phyloP scores from a whole-genome alignment of 2,888 invertebrate species.

The Athrips mouffetella region DNA sequence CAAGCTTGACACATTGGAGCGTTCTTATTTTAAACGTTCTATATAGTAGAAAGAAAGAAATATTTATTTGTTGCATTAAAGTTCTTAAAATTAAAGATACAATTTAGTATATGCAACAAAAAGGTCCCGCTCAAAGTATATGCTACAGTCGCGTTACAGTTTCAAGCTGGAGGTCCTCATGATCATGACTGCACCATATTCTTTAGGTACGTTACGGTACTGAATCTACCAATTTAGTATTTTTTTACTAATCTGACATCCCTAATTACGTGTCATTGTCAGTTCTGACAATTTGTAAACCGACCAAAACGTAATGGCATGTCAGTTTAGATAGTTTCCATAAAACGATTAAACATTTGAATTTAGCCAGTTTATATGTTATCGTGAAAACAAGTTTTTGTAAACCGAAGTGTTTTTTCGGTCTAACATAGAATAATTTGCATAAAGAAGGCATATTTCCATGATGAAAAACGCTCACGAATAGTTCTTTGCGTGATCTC shows the following conservation, averaged over 20 bases:
- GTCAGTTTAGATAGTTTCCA: background rate
- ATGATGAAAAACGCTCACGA: conserved; percentile 27
- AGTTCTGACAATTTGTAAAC: conserved; percentile 9
- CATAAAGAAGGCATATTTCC: conserved; percentile 20
- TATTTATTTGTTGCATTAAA: too few species aligned
- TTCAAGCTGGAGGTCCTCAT: too few species aligned
- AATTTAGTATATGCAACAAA: too few species aligned
- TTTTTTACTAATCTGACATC: background rate
- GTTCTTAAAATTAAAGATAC: too few species aligned
- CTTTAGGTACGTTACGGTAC: too few species aligned
- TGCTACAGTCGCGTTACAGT: too few species aligned
- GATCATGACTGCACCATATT: too few species aligned
- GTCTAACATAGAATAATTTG: conserved; percentile 19
- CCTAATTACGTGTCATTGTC: conserved; percentile 7
- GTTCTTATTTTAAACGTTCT: too few species aligned
- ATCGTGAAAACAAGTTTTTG: conserved; percentile 18
- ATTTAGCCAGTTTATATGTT: conserved; percentile 2
- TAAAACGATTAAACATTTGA: background rate
- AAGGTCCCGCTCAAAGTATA: too few species aligned
- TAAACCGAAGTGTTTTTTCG: conserved; percentile 18
- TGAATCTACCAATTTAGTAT: background rate
- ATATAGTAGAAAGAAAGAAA: too few species aligned
- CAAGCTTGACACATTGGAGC: too few species aligned
- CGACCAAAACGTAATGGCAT: background rate
- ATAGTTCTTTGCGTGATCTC: conserved; percentile 22